Evolutionary conservation across 2,888 invertebrate species (phyloP).

Genomic region (Malachius bipustulatus): DNA sequence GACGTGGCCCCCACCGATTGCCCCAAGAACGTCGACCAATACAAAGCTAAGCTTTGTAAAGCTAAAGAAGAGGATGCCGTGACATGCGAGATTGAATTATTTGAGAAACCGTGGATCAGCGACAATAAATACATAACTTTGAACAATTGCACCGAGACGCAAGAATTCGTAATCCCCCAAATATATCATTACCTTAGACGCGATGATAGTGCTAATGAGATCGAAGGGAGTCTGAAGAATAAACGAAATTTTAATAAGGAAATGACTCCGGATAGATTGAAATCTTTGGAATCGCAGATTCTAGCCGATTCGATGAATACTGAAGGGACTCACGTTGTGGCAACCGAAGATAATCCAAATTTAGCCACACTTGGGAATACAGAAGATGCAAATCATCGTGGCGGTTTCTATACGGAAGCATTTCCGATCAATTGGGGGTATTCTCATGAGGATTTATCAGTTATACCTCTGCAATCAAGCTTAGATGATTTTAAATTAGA

Average conservation of each 20-base stretch:
- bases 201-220: constrained; percentile 30
- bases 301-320: constrained; percentile 14
- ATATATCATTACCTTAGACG: constrained; percentile 20
- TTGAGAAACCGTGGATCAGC: constrained; percentile 55
- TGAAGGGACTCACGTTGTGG: constrained; percentile 6
- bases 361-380: neutral
- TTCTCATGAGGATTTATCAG: no score
- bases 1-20: constrained; percentile 37
- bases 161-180: constrained; percentile 34
- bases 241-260: constrained; percentile 26
- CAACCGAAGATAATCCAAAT: constrained; percentile 14
- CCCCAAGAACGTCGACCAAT: constrained; percentile 26
- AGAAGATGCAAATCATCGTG: neutral
- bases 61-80: constrained; percentile 20
- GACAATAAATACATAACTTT: constrained; percentile 48
- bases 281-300: constrained; percentile 33
- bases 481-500: no score
- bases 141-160: constrained; percentile 54
- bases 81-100: constrained; percentile 48
- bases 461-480: no score
- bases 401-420: no score
- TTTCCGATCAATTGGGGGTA: no score
- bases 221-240: constrained; percentile 22
- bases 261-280: constrained; percentile 21
- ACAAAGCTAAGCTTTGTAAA: constrained; percentile 32